Evolutionary conservation across 2,888 invertebrate species (phyloP).

Genomic region (Cremastinae sp.): DNA sequence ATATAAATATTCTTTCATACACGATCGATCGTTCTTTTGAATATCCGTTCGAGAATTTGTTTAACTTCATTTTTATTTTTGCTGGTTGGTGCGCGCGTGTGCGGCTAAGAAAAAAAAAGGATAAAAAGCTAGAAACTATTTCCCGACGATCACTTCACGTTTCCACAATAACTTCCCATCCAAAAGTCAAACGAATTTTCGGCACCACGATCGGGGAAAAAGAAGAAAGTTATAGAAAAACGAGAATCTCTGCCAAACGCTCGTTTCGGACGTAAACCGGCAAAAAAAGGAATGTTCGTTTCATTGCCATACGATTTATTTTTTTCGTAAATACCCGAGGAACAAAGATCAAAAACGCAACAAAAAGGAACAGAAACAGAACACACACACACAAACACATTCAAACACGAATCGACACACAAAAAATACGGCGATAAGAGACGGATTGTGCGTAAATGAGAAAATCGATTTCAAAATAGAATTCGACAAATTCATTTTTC

Average conservation of each 20-base stretch:
- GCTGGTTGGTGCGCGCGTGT: constrained; percentile 24
- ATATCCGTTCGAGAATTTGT: not conserved
- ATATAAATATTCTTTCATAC: constrained; percentile 45
- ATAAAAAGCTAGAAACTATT: constrained; percentile 1
- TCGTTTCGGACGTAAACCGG: constrained; percentile 53
- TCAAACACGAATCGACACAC: constrained; percentile 60
- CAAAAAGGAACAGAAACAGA: constrained; percentile 18
- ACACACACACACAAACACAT: constrained; percentile 34
- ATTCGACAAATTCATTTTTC: constrained; percentile 61
- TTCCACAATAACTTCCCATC: constrained; percentile 20
- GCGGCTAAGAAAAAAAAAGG: constrained; percentile 10
- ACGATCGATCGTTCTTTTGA: constrained; percentile 40
- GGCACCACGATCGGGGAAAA: constrained; percentile 28
- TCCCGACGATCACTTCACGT: constrained; percentile 25
- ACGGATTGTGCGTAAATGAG: constrained; percentile 74
- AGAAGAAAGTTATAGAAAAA: constrained; percentile 3
- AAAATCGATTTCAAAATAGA: constrained; percentile 51
- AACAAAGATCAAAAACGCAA: constrained; percentile 39
- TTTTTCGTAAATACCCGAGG: constrained; percentile 43
- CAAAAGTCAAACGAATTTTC: constrained; percentile 38
- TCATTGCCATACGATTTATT: constrained; percentile 23
- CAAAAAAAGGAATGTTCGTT: constrained; percentile 49
- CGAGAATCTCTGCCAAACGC: constrained; percentile 15
- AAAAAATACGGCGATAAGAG: constrained; percentile 72
- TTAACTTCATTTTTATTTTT: constrained; percentile 18